phyloP scores from a whole-genome alignment of 2,888 invertebrate species.

The Chaetogeoica ovagalla region DNA sequence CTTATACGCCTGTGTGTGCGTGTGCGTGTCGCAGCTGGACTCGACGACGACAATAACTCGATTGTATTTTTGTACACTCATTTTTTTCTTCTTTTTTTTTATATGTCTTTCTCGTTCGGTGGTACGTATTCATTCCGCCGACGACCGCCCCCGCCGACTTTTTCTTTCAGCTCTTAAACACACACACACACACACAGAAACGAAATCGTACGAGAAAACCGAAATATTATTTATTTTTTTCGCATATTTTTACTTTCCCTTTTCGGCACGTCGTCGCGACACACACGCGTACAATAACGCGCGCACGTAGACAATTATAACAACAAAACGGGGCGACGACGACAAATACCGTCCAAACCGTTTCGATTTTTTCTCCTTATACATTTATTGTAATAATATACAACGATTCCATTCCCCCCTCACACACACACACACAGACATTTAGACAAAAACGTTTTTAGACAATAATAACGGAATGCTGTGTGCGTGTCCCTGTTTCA shows the following conservation, averaged over 20 bases:
- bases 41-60: slow-evolving; percentile 5
- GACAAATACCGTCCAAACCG: no score
- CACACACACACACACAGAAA: background rate
- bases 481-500: no score
- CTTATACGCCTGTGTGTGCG: background rate
- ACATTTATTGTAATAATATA: no score
- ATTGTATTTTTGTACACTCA: slow-evolving; percentile 11
- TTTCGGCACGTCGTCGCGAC: background rate
- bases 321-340: no score
- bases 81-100: slow-evolving; percentile 18
- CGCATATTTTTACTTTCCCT: background rate
- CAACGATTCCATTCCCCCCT: no score
- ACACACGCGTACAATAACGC: no score
- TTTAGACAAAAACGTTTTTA: background rate
- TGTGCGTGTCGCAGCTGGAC: slow-evolving; percentile 32
- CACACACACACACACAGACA: no score
- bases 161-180: background rate
- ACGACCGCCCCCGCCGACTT: no score
- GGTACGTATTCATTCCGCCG: no score
- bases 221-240: background rate
- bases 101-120: background rate
- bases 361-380: no score
- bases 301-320: no score
- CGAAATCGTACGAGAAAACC: background rate
- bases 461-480: no score